Base-by-base conservation (phyloP, 1,140 invertebrate genomes). In the Leguminivora glycinivorella region DNA sequence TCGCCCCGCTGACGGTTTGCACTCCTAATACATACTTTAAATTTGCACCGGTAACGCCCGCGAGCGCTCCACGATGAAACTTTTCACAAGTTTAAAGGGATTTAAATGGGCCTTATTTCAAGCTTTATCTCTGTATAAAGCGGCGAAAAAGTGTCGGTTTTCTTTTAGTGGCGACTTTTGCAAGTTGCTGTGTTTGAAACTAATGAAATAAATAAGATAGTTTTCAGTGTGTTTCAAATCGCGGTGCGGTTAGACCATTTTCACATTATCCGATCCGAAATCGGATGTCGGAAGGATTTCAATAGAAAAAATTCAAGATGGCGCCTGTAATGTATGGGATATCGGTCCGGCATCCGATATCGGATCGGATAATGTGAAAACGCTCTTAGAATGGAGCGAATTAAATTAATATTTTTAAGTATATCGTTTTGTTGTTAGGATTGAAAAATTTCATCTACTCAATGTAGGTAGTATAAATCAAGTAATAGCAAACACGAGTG, bases 1-100 rank as follows among this genome's bases (percentile, higher is more conserved):
- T 88, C 80, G 68, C 71, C 72, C 73, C 78, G 76, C 75, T 83
- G 76, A 81, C 81, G 81, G 83, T 83, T 83, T 84, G 80, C 73
- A 76, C 83, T 83, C 83, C 80, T 81, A 81, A 85, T 85, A 86
- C 84, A 85, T 83, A 87, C 84, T 87, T 87, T 83, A 87, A 85
- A 85, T 87, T 85, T 87, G 80, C 83, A 87, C 83, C 83, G 81
- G 79, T 80, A 81, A 79, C 79, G 73, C 73, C 81, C 77, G 73
- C 78, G 72, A 80, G 78, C 80, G 75, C 60, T 77, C 73, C 71
- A 73, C 75, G 72, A 79, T 77, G 79, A 81, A 84, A 85, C 79
- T 85, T 85, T 81, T 73, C 72, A 56, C 71, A 78, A 86, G 76
- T 82, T 82, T 80, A 77, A 83, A 81, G 74, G 77, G 77, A 81